Base-by-base conservation (phyloP, 2,113 vertebrate genomes). In the Aspidoscelis tigris region DNA sequence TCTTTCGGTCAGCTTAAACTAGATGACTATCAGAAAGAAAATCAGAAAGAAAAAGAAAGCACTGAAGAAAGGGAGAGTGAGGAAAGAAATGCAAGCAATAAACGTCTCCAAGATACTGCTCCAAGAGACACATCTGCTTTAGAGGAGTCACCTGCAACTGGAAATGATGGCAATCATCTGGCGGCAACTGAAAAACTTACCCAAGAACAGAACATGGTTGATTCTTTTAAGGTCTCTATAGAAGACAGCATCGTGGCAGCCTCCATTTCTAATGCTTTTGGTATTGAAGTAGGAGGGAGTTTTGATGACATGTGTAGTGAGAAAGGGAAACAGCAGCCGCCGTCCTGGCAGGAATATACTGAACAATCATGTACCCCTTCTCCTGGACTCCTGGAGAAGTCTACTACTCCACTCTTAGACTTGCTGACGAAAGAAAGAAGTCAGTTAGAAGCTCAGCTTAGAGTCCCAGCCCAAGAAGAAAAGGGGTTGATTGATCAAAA, bases 341-440 rank as follows among this genome's bases (percentile, higher is more conserved):
- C 92, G 0, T 80, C 90, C 33, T 91, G 90, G 77, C 89, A 94
- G 53, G 93, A 92, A 75, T 92, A 92, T 81, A 88, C 87, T 83
- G 94, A 95, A 83, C 89, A 92, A 50, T 85, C 94, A 84, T 92
- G 94, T 76, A 90, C 88, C 71, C 68, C 94, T 7, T 84, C 77
- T 93, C 70, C 93, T 2, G 84, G 73, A 12, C 2, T 88, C 2
- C 75, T 89, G 78, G 93, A 94, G 83, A 96, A 95, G 26, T 83
- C 94, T 89, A 90, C 92, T 71, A 95, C 95, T 44, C 94, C 97
- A 5, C 94, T 97, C 81, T 88, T 97, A 84, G 97, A 98, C 89
- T 93, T 96, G 58, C 87, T 97, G 81, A 86, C 92, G 44, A 96
- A 93, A 89, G 96, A 97, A 89, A 97, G 94, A 88, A 93, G 89